Evolutionary conservation across 2,113 vertebrate genomes (phyloP), one percentile per base, ranked within the genome.

Genomic region (Motacilla tschutschensis): DNA sequence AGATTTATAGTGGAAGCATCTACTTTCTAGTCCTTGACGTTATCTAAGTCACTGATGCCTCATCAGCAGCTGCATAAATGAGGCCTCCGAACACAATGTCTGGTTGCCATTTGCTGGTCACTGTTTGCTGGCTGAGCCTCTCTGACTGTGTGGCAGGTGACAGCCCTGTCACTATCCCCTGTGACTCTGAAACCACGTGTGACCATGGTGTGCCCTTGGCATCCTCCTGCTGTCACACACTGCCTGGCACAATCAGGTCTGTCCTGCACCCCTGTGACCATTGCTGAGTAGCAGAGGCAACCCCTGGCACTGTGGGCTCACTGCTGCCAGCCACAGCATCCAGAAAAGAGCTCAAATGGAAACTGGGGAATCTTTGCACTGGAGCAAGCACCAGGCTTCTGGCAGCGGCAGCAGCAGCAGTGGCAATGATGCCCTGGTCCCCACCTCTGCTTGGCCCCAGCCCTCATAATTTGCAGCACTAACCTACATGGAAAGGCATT

Each of bases 401-500:
- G 64, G 8, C 85, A 63, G 76, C 25, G 48, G 35, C 19, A 14
- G 43, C 25, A 31, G 38, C 31, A 8, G 50, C 14, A 18, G 48
- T 3, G 5, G 69, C 63, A 58, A 28, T 5, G 7, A 51, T 60
- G 21, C 75, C 85, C 82, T 79, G 93, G 81, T 85, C 35, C 62
- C 21, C 38, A 46, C 72, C 91, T 95, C 79, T 95, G 82, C 94
- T 93, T 91, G 84, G 82, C 58, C 85, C 93, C 90, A 84, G 87
- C 91, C 78, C 87, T 91, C 90, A 85, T 79, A 87, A 95, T 93
- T 87, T 93, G 91, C 88, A 88, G 80, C 20, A 17, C 91, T 92
- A 92, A 87, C 88, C 85, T 87, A 92, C 95, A 91, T 40, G 76
- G 90, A 86, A 76, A 95, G 83, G 92, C 91, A 95, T 93, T 95